Percentiles rank a stretch among this genome's conserved stretches.
Evolutionary conservation across 2,113 vertebrate genomes (phyloP).

Genomic region (Cynocephalus volans): DNA sequence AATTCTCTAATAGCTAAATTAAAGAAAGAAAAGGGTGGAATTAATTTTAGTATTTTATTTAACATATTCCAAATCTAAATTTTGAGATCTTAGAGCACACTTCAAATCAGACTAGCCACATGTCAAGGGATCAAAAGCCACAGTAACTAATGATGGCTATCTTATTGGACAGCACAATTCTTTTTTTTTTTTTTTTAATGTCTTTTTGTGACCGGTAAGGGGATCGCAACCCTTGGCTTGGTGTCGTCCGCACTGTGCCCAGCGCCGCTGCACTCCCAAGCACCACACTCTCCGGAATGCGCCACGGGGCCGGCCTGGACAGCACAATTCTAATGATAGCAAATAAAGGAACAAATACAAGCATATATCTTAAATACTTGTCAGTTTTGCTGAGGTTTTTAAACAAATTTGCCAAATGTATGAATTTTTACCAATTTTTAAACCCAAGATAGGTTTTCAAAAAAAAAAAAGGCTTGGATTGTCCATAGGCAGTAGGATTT

Average conservation of each 20-base stretch:
- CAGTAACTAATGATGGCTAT: background rate
- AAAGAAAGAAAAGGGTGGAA: background rate
- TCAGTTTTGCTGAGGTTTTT: background rate
- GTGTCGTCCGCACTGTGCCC: no score
- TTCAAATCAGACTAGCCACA: background rate
- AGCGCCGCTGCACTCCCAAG: no score
- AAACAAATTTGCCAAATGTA: background rate
- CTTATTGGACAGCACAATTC: background rate
- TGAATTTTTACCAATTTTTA: background rate
- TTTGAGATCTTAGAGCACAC: background rate
- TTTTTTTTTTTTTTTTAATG: no score
- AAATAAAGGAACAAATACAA: background rate
- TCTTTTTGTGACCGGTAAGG: no score
- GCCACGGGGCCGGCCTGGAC: no score
- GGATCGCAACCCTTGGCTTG: no score
- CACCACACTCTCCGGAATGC: no score
- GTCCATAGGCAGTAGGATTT: background rate
- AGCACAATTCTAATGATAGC: background rate
- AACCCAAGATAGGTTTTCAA: background rate
- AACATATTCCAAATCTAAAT: background rate
- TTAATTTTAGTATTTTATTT: slow-evolving; percentile 16
- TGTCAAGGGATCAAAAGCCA: background rate
- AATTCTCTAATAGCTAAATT: background rate
- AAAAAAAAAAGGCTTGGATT: background rate
- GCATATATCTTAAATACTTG: background rate